phyloP scores from a whole-genome alignment of 1,140 invertebrate genomes.

The Akabosia matsudoensis region DNA sequence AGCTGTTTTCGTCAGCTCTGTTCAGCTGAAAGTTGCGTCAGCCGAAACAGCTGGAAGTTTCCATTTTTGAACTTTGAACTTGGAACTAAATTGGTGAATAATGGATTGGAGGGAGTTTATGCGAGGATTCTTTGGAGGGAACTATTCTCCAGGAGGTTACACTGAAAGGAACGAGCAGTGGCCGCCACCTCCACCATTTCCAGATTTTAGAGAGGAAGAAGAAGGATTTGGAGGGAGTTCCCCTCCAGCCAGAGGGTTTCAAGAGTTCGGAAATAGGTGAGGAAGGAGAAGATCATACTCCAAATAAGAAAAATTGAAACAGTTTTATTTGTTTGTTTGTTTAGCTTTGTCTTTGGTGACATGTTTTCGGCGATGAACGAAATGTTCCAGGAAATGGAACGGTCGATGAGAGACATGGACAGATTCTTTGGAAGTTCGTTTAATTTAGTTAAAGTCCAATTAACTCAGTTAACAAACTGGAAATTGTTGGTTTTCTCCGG shows the following conservation, averaged over 20 bases:
- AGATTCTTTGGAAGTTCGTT: background rate
- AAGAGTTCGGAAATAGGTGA: background rate
- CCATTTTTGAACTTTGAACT: too few relatives aligned
- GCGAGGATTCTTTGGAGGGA: background rate
- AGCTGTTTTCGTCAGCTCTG: too few relatives aligned
- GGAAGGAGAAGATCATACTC: too few relatives aligned
- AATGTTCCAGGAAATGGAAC: constrained; percentile 25
- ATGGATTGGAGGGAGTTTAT: constrained; percentile 18
- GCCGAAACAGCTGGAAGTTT: too few relatives aligned
- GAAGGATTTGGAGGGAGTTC: background rate
- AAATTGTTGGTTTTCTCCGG: background rate
- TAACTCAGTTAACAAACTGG: background rate
- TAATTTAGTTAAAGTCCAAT: background rate
- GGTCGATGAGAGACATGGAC: constrained; percentile 18
- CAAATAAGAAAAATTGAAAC: too few relatives aligned
- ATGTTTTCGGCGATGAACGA: constrained; percentile 16
- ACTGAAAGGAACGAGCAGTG: background rate
- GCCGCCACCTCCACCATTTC: background rate
- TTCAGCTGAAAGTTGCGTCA: too few relatives aligned
- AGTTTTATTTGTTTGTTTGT: too few relatives aligned
- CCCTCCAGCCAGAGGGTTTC: background rate
- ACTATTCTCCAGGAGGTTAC: background rate
- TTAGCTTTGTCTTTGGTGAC: constrained; percentile 18
- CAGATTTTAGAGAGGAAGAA: background rate
- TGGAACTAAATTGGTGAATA: too few relatives aligned